Base-by-base conservation (phyloP, 2,888 invertebrate genomes). In the Pseudococcus longispinus region DNA sequence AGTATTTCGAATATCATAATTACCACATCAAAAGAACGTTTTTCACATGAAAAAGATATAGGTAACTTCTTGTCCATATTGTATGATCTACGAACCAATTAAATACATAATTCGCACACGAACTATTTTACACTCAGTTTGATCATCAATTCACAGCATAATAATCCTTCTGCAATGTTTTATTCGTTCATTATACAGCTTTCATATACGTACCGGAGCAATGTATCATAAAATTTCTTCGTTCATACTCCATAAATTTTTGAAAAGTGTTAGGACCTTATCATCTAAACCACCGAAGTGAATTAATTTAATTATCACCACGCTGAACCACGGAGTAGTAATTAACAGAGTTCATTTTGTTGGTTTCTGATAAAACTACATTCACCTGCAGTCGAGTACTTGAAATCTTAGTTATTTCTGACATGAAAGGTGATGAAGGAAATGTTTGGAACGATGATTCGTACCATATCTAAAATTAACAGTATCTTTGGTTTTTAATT, bases 261-360 rank as follows among this genome's bases (percentile, higher is more conserved):
- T 13, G 26, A 74, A 74, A 18, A 74, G 37, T 37, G 74, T 74
- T 74, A 18, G 26, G 32, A 32, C 74, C 74, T 26, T 74, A 74
- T 74, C 74, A 74, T 74, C 74, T 74, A 2, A 37, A 2, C 8
- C 74, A 74, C n/a, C 74, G 37, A 37, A 74, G 74, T 74, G 74
- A 74, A 74, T 74, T 32, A 74, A 74, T 74, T 74, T 74, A 74
- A 74, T 74, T 74, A 74, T 37, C 74, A 74, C 74, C 74, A 74
- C 74, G 26, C 70, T 18, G n/a, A 37, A 32, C 32, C 32, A 4
- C 13, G 8, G n/a, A n/a, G 44, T 46, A 15, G 37, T 29, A 74
- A 74, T 37, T 74, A 65, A 26, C 26, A 11, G 23, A 26, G 15
- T 65, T 65, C 65, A 26, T 26, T 65, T 23, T 65, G 23, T 65